phyloP scores from a whole-genome alignment of 2,113 vertebrate species.

The Opisthocomus hoazin region DNA sequence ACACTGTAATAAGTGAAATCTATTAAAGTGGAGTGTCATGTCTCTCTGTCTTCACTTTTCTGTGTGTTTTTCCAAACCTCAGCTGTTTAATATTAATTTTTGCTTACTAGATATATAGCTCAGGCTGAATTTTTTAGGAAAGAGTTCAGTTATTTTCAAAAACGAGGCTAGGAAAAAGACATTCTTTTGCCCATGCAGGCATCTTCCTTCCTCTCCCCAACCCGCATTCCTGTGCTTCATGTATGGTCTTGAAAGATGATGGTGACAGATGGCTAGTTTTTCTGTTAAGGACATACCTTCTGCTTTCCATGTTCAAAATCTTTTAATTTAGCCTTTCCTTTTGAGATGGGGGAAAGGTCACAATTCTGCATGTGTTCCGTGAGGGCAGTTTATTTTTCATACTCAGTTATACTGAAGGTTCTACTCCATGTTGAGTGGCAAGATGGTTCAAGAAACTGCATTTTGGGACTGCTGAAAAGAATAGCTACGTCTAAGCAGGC shows the following conservation, averaged over 20 bases:
- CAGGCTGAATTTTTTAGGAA: not conserved
- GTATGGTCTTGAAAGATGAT: not conserved
- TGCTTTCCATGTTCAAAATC: not conserved
- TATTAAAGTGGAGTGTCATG: not conserved
- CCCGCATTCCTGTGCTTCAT: not conserved
- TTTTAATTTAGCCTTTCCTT: not conserved
- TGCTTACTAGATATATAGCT: not conserved
- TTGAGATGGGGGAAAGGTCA: not conserved
- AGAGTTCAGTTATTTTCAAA: not conserved
- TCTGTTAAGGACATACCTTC: not conserved
- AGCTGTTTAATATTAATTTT: not conserved
- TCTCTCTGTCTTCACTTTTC: not conserved
- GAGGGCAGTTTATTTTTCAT: not conserved
- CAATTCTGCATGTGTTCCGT: not conserved
- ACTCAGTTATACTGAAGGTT: not conserved
- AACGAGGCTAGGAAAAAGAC: not conserved
- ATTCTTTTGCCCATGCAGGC: not conserved
- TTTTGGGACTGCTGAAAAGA: not conserved
- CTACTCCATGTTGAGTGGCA: not conserved
- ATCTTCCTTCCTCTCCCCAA: not conserved
- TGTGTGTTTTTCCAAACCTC: not conserved
- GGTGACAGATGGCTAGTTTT: not conserved
- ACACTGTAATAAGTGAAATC: not conserved
- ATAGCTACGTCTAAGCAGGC: not conserved
- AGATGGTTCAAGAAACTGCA: not conserved